Percentiles rank a stretch among this genome's conserved stretches.
phyloP scores from a whole-genome alignment of 2,797 vertebrate species.

The Cheirogaleus major region DNA sequence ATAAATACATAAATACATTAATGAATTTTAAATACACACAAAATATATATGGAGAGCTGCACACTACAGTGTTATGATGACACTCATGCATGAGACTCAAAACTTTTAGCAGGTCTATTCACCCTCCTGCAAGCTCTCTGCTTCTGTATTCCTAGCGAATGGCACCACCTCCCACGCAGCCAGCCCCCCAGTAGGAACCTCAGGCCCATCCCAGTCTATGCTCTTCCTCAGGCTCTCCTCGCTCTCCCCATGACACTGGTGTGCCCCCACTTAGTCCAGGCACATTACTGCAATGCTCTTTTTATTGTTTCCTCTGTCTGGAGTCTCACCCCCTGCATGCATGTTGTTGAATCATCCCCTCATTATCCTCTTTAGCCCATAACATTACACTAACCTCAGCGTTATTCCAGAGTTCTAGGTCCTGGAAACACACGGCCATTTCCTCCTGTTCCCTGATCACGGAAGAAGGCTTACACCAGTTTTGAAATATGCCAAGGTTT shows the following conservation, averaged over 20 bases:
- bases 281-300: not conserved
- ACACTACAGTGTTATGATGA: not conserved
- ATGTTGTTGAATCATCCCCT: not conserved
- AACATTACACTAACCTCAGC: not conserved
- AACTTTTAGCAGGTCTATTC: not conserved
- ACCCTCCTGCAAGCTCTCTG: not conserved
- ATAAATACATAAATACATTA: not conserved
- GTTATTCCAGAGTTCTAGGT: not conserved
- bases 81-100: not conserved
- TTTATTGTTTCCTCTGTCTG: not conserved
- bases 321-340: not conserved
- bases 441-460: not conserved
- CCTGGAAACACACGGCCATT: not conserved
- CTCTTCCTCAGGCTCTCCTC: not conserved
- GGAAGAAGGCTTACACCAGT: not conserved
- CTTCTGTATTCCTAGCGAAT: not conserved
- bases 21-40: not conserved
- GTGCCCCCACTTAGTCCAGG: not conserved
- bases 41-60: not conserved
- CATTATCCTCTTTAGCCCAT: not conserved
- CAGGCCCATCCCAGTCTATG: not conserved
- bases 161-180: no score
- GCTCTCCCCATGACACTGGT: not conserved
- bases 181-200: not conserved
- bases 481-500: not conserved